A percentile compares a stretch with the other conserved stretches of the same genome.
These are phyloP conservation scores for Platysternon megacephalum DNA, from an alignment of 2,113 vertebrate genomes.

Conservation along the genomic window DNA sequence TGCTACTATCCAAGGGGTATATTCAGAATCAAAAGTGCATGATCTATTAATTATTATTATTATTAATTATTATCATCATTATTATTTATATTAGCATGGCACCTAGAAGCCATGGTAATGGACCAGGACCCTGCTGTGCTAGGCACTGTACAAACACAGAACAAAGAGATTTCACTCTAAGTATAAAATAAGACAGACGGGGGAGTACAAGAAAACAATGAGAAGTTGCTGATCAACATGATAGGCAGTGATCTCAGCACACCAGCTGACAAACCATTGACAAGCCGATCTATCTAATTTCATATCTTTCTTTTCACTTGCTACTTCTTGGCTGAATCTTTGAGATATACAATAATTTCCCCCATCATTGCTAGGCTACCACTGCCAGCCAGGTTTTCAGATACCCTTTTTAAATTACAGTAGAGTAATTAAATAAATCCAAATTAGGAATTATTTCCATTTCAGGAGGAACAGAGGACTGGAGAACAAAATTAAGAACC, in stretches of 20 bases:
- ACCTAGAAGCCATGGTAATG: background rate
- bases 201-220: background rate
- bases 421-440: conserved; percentile 15
- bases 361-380: background rate
- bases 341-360: background rate
- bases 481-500: conserved; percentile 22
- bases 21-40: background rate
- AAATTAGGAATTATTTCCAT: background rate
- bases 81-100: fast-evolving
- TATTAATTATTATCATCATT: background rate
- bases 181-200: background rate
- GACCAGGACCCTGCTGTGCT: background rate
- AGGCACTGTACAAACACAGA: background rate
- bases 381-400: background rate
- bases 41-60: background rate
- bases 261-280: conserved; percentile 9
- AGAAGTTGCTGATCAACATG: background rate
- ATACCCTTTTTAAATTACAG: background rate
- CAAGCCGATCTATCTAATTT: background rate
- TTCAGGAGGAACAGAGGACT: conserved; percentile 14
- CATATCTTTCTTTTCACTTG: background rate
- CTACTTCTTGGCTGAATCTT: background rate
- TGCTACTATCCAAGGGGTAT: background rate
- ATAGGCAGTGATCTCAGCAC: conserved; percentile 6
- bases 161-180: background rate